Evolutionary conservation across 1,140 invertebrate species (phyloP), one percentile per base, ranked within the genome.

Genomic region (Hetaerina americana): DNA sequence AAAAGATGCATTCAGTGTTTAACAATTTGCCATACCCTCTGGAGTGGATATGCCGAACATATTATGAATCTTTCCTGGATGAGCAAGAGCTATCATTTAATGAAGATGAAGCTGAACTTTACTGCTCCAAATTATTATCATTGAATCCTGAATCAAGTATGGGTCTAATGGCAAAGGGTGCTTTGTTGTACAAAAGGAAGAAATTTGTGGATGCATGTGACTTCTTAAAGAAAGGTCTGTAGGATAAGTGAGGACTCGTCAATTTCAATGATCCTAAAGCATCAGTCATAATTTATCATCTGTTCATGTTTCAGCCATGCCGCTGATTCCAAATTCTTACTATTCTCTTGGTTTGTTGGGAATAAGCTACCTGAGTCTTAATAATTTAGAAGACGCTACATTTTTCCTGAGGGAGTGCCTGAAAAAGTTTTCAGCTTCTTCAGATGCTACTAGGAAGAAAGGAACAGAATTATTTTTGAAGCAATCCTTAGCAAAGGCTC

Each of bases 41-140:
- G 66, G 85, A 87, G 77, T 88, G 86, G 84, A 84, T 88, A 72
- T 88, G 87, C 76, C 82, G 83, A 77, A 78, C 83, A 0, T 88
- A 85, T 76, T 83, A 81, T 31, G 83, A 89, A 74, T 75, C 77
- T 27, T 78, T 75, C 57, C 78, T 84, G 28, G 76, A 83, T 28
- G 73, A 75, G 24, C 76, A 83, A 71, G 66, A 80, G 67, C 76
- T 80, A 76, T 75, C 80, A 66, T 74, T 78, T 69, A 75, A 79
- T 74, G 70, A 78, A 22, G 77, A 82, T 27, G 77, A 81, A 73
- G 84, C 90, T 57, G 80, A 79, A 70, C 40, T 75, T 28, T 86
- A 82, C 74, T 82, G 79, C 71, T 78, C 83, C 29, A 76, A 76
- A 71, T 76, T 88, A 18, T 75, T 84, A 18, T 74, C 80, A 27